Evolutionary conservation across 2,113 vertebrate genomes (phyloP), one percentile per base, ranked within the genome.

Genomic region (Oreochromis spilurus): DNA sequence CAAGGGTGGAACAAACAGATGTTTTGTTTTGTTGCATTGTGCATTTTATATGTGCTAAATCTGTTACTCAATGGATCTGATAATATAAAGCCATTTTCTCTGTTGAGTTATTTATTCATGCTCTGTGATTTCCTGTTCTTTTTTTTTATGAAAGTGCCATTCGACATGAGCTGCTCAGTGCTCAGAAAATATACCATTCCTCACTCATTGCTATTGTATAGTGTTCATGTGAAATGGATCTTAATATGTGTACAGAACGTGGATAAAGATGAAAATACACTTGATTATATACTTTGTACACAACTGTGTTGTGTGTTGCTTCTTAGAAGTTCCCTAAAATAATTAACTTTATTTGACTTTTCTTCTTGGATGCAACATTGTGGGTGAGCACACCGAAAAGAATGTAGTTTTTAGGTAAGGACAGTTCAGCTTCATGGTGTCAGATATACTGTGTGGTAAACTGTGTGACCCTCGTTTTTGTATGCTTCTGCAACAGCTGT

Each of bases 251-350:
- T 97, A 97, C 96, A 97, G 96, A 96, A 96, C 95, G 96, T 96
- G 96, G 96, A 96, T 96, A 96, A 96, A 96, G 95, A 95, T 96
- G 95, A 96, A 96, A 97, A 97, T 97, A 97, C 97, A 97, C 95
- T 97, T 97, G 97, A 96, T 97, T 97, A 96, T 97, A 97, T 97
- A 97, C 96, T 97, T 97, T 96, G 95, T 97, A 97, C 90, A 95
- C 91, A 93, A 89, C 83, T 84, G 93, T 94, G 93, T 96, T 84
- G 89, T 93, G 91, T 93, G 87, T 87, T 91, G 93, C 60, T 94
- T 93, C 84, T 83, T 90, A 48, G 40, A 81, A 31, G 40, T 40
- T 81, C 12, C 80, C 45, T 62, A 82, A 43, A n/a, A 52, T 50
- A 85, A 82, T 36, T 9, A 5, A 5, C 13, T 45, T 70, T 67